Evolutionary conservation across 1,140 invertebrate genomes (phyloP).

Genomic region (Pollicipes pollicipes): DNA sequence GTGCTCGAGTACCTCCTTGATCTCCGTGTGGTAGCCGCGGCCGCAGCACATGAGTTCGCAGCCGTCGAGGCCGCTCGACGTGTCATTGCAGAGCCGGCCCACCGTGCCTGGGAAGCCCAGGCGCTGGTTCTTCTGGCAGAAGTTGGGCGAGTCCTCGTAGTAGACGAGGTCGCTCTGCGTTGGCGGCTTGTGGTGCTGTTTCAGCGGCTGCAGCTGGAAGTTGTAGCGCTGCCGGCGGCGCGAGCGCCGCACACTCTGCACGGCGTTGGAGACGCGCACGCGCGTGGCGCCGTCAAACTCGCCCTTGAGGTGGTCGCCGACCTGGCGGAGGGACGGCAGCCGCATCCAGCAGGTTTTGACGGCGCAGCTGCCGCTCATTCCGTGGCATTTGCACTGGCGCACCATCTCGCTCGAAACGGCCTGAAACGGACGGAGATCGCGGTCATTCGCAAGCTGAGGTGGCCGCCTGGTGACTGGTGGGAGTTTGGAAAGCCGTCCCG

Average conservation of each 20-base stretch:
- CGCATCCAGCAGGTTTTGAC: conserved; percentile 37
- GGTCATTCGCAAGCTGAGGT: too few relatives aligned
- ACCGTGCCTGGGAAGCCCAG: conserved; percentile 53
- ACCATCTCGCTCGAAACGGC: conserved; percentile 27
- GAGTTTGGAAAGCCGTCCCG: too few relatives aligned
- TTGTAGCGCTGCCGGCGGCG: conserved; percentile 42
- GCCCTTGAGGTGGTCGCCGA: conserved; percentile 74
- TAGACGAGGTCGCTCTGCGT: conserved; percentile 78
- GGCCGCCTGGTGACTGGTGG: too few relatives aligned
- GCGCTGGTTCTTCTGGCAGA: conserved; percentile 69
- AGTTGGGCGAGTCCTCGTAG: conserved; percentile 73
- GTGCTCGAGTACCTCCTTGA: conserved; percentile 37
- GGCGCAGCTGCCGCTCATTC: conserved; percentile 33
- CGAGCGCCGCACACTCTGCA: conserved; percentile 30
- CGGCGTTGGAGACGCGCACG: conserved; percentile 60
- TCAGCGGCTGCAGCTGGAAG: conserved; percentile 67
- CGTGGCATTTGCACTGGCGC: conserved; percentile 44
- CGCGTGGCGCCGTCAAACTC: conserved; percentile 76
- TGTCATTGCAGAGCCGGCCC: conserved; percentile 39
- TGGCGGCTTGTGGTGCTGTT: conserved; percentile 75
- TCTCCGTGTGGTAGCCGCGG: conserved; percentile 40
- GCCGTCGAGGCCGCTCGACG: conserved; percentile 43
- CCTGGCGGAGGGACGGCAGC: conserved; percentile 36
- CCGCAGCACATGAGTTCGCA: conserved; percentile 46
- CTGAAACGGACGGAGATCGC: not conserved